These are phyloP conservation scores for Leptogaster cylindrica DNA, from an alignment of 2,888 invertebrate species.

Conservation along the genomic window DNA sequence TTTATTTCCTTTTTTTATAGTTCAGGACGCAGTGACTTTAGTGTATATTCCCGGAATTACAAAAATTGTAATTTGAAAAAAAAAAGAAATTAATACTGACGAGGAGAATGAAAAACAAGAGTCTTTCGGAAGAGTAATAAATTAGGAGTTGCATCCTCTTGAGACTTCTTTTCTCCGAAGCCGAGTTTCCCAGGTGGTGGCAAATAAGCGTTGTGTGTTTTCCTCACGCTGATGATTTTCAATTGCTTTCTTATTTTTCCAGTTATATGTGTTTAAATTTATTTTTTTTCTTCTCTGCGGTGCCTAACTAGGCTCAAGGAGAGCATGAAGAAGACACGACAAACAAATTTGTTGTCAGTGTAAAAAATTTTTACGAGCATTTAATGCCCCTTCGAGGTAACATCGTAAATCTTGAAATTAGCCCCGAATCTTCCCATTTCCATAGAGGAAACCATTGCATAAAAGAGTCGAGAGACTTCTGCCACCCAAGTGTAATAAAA, in stretches of 20 bases:
- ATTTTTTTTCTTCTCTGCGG: slow-evolving; percentile 5
- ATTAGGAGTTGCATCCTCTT: slow-evolving; percentile 13
- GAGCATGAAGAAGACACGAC: neutral
- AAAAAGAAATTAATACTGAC: neutral
- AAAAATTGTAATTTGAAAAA: neutral
- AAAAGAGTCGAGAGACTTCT: slow-evolving; percentile 31
- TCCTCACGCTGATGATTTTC: neutral
- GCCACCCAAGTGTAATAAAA: slow-evolving; percentile 11
- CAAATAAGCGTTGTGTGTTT: no score
- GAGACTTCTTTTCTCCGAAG: neutral
- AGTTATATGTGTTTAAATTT: neutral
- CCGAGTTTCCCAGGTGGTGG: neutral
- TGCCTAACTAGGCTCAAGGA: slow-evolving; percentile 2
- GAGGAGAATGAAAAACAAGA: neutral
- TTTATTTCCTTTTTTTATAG: slow-evolving; percentile 10
- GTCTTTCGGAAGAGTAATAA: slow-evolving; percentile 14
- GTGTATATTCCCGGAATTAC: slow-evolving; percentile 20
- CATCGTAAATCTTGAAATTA: slow-evolving; percentile 45
- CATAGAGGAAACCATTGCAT: slow-evolving; percentile 4
- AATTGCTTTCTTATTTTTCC: slow-evolving; percentile 14
- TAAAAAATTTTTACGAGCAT: slow-evolving; percentile 42
- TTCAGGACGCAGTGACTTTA: slow-evolving; percentile 5
- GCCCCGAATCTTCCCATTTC: slow-evolving; percentile 37
- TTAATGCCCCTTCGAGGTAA: slow-evolving; percentile 45
- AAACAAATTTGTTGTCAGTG: slow-evolving; percentile 30